A percentile compares a stretch with the other conserved stretches of the same genome.
Conservation (phyloP, 2,797 vertebrate species). For the Salarias fasciatus region DNA sequence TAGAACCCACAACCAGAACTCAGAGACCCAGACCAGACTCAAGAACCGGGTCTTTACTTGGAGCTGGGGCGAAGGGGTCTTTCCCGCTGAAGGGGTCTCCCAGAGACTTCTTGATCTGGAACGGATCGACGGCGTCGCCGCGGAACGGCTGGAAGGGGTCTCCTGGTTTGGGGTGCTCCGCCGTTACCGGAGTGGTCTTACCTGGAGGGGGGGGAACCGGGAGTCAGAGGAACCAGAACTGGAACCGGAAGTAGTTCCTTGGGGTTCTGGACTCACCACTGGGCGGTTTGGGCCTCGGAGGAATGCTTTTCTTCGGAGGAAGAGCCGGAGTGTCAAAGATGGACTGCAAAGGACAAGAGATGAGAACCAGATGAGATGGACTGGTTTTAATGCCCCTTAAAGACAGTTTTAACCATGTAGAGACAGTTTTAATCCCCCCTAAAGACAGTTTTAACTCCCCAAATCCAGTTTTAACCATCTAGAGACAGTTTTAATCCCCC, state of each 20-base stretch:
- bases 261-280: conserved; percentile 91
- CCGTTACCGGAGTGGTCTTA: conserved; percentile 94
- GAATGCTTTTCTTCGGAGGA: conserved; percentile 94
- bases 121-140: conserved; percentile 88
- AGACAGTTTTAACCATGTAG: no score
- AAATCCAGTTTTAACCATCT: no score
- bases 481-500: no score
- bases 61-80: conserved; percentile 93
- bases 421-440: no score
- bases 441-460: no score
- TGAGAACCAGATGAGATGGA: no score
- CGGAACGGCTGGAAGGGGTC: conserved; percentile 97
- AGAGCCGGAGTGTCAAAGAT: conserved; percentile 94
- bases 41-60: conserved; percentile 40
- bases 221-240: no score
- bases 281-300: conserved; percentile 93
- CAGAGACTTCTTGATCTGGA: conserved; percentile 93
- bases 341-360: conserved; percentile 56
- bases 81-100: conserved; percentile 98
- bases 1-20: no score
- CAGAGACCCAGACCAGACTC: no score
- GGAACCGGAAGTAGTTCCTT: no score
- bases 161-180: conserved; percentile 82
- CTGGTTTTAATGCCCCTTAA: no score
- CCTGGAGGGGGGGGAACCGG: conserved; percentile 84